These are phyloP conservation scores for Nasonovia ribisnigri DNA, from an alignment of 2,888 invertebrate genomes.

Conservation along the genomic window DNA sequence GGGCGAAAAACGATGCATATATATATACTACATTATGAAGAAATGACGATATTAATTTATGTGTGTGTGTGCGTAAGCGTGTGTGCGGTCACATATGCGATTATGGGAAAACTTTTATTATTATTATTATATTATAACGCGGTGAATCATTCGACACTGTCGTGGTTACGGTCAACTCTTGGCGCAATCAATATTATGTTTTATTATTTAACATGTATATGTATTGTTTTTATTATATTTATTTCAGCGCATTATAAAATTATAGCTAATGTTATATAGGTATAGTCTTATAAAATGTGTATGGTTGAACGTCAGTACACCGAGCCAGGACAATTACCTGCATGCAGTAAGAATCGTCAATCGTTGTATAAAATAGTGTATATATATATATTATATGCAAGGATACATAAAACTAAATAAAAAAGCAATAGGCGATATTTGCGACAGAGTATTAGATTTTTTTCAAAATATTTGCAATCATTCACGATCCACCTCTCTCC, in stretches of 20 bases:
- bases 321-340: not conserved
- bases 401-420: not conserved
- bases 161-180: constrained; percentile 31
- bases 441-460: not conserved
- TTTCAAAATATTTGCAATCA: not conserved
- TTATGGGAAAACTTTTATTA: constrained; percentile 51
- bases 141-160: constrained; percentile 54
- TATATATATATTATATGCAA: not conserved
- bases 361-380: not conserved
- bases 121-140: not conserved
- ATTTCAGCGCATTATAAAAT: not conserved
- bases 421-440: not conserved
- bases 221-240: not conserved
- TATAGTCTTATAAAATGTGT: not conserved
- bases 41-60: constrained; percentile 56
- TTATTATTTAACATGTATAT: not conserved
- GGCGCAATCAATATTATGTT: not conserved
- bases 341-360: not conserved
- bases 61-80: not conserved
- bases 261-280: not conserved
- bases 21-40: constrained; percentile 32
- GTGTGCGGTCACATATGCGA: constrained; percentile 25
- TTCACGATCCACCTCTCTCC: not conserved
- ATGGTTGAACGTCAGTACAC: not conserved
- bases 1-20: constrained; percentile 36